Percentiles rank a stretch among this genome's conserved stretches.
Evolutionary conservation across 2,888 invertebrate genomes (phyloP).

Genomic region (Heliconius charithonia): DNA sequence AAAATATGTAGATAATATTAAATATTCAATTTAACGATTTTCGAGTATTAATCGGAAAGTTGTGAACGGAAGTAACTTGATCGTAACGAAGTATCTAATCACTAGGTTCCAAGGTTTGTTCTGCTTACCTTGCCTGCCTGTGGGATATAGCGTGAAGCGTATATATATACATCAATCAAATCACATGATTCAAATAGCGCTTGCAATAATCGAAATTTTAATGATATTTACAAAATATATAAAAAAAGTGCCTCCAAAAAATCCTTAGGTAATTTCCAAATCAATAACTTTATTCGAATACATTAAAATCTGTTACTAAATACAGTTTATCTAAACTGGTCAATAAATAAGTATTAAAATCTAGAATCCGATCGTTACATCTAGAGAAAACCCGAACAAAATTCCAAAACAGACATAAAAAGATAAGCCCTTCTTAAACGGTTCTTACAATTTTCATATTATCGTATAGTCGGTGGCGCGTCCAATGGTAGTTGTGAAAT

Average conservation of each 20-base stretch:
- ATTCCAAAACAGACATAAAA: constrained; percentile 64
- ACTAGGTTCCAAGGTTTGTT: no score
- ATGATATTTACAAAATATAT: background rate
- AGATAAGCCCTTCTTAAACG: constrained; percentile 59
- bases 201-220: no score
- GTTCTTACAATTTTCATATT: constrained; percentile 34
- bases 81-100: no score
- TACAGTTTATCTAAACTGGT: constrained; percentile 22
- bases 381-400: constrained; percentile 59
- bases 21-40: no score
- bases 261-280: background rate
- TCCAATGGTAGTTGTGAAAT: constrained; percentile 9
- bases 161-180: no score
- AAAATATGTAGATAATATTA: no score
- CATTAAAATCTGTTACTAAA: constrained; percentile 4
- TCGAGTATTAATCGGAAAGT: no score
- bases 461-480: constrained; percentile 15
- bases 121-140: no score
- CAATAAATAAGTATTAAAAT: constrained; percentile 29
- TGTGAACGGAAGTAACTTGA: no score
- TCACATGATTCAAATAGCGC: no score
- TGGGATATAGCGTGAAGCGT: no score
- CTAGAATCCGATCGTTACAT: constrained; percentile 51
- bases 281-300: background rate
- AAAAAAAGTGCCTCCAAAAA: background rate